Base-by-base conservation (phyloP, 2,888 invertebrate species). In the Scelioninae gen. 2 region DNA sequence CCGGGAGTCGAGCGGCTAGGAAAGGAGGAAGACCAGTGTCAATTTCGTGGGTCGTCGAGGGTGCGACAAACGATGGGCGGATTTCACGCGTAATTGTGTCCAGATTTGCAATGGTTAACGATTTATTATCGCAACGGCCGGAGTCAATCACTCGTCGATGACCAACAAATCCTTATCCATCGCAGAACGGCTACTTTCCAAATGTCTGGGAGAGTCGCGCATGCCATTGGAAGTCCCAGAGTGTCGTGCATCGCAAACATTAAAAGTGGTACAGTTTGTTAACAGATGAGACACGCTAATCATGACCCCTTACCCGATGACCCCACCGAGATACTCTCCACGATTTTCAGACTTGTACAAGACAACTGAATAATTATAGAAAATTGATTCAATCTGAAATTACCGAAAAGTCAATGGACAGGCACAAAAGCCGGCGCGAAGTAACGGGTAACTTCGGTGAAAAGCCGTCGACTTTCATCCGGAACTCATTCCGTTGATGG, bases 291-390 rank as follows among this genome's bases (percentile, higher is more conserved):
- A 75, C 78, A 81, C 78, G 79, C 78, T 81, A 81, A 82, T 81
- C 80, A 80, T 76, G 83, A 82, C 76, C 72, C 80, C 80, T 76
- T 83, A 82, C 76, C 72, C 72, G 72, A 74, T 78, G 74, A 78
- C 78, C 81, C 77, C 79, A 72, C 60, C 74, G 65, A 77, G 80
- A 82, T 79, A 75, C 70, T 76, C 69, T 52, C 43, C 77, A 71
- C 73, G 71, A 71, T 63, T 73, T 52, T 63, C 73, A 48, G 55
- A 64, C 39, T 46, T 43, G 25, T 58, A 25, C 41, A 37, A 48
- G 61, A 67, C 61, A 60, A 67, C 61, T 43, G 72, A 55, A 61
- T 72, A 61, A 65, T 57, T 61, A 67, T 19, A 45, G 28, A 45
- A 57, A 45, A 45, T 48, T 35, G 57, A 70, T 70, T 39, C 31